Conservation (phyloP, 2,113 vertebrate species). For the Hirundichthys speculiger region DNA sequence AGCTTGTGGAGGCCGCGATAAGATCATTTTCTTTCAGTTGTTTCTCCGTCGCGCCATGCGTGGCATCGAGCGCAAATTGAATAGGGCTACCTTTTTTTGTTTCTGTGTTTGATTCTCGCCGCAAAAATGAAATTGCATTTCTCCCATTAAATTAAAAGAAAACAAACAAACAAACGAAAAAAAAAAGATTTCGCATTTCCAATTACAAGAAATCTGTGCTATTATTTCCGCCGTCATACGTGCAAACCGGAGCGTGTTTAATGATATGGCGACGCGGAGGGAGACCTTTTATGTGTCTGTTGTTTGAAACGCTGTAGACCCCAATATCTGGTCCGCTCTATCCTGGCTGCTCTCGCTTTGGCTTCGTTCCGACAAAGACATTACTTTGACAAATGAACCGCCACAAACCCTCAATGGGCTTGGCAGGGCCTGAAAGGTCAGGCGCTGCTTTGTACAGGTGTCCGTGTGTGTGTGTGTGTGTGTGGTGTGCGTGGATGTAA, state of each 20-base stretch:
- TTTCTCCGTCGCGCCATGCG: constrained; percentile 78
- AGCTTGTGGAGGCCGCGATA: constrained; percentile 80
- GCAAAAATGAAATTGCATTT: constrained; percentile 84
- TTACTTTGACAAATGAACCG: constrained; percentile 78
- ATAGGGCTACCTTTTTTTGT: constrained; percentile 88
- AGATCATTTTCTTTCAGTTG: constrained; percentile 88
- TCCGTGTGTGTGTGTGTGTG: not conserved
- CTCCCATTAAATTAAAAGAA: too few relatives aligned
- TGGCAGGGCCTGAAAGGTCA: constrained; percentile 78
- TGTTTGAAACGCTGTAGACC: constrained; percentile 53
- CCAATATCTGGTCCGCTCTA: constrained; percentile 45
- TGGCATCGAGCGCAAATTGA: constrained; percentile 86
- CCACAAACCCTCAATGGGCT: constrained; percentile 64
- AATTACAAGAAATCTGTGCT: constrained; percentile 87
- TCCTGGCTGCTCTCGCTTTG: constrained; percentile 54
- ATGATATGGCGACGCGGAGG: constrained; percentile 34
- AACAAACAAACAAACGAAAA: constrained; percentile 45
- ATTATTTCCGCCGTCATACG: constrained; percentile 45
- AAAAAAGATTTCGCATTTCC: constrained; percentile 69
- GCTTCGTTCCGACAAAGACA: constrained; percentile 71
- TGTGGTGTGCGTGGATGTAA: not conserved
- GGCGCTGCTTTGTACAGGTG: constrained; percentile 46
- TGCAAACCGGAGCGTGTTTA: constrained; percentile 27
- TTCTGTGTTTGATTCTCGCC: constrained; percentile 63
- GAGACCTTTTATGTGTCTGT: constrained; percentile 20